A percentile compares a stretch with the other conserved stretches of the same genome.
Conservation (phyloP, 2,797 vertebrate genomes). For the Betta splendens region DNA sequence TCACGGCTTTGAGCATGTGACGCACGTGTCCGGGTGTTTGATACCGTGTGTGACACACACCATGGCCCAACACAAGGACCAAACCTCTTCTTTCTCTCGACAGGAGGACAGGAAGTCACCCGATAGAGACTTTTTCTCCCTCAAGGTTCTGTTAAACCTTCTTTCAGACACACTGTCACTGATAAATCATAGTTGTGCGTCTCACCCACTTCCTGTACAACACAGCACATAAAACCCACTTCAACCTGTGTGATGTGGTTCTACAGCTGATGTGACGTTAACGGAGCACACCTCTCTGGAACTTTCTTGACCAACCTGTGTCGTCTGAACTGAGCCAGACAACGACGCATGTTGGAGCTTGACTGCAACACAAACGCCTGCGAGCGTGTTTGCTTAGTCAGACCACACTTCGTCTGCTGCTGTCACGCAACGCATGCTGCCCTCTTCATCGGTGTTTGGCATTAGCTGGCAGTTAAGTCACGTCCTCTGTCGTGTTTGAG, state of each 20-base stretch:
- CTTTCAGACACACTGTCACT: conserved; percentile 33
- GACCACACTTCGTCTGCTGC: background rate
- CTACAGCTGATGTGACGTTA: background rate
- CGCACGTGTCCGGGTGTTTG: too few relatives aligned
- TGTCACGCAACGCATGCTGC: conserved; percentile 26
- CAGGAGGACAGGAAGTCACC: conserved; percentile 75
- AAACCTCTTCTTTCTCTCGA: conserved; percentile 51
- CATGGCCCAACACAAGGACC: conserved; percentile 36
- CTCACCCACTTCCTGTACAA: conserved; percentile 26
- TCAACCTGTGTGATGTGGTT: background rate
- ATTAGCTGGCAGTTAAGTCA: conserved; percentile 2
- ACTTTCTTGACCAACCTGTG: background rate
- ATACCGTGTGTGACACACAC: too few relatives aligned
- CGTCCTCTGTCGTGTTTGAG: background rate
- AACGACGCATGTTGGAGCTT: conserved; percentile 42
- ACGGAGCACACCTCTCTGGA: background rate
- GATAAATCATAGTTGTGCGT: conserved; percentile 4
- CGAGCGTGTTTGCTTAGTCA: conserved; percentile 14
- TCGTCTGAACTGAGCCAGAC: conserved; percentile 23
- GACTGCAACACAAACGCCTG: conserved; percentile 3
- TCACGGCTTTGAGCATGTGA: too few relatives aligned
- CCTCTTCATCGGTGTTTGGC: background rate
- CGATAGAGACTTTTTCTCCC: conserved; percentile 71
- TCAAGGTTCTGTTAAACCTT: conserved; percentile 74
- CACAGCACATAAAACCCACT: conserved; percentile 8